These are phyloP conservation scores for Brienomyrus brachyistius DNA, from an alignment of 2,113 vertebrate genomes.

Conservation along the genomic window DNA sequence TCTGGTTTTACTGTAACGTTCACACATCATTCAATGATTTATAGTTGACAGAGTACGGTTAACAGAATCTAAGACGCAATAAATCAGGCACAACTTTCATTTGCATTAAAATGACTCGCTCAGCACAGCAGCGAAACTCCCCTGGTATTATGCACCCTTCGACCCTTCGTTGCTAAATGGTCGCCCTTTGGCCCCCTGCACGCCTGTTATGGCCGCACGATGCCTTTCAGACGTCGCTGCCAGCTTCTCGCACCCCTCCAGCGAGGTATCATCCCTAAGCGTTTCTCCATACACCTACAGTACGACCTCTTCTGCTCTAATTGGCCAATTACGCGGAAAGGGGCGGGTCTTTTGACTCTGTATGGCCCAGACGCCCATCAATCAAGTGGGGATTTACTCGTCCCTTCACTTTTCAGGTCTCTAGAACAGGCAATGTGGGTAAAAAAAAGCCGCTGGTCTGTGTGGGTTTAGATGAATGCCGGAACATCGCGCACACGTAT, in stretches of 20 bases:
- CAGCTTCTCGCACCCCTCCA: background rate
- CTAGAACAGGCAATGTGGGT: conserved; percentile 31
- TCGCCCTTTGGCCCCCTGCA: conserved; percentile 33
- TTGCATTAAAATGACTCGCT: conserved; percentile 4
- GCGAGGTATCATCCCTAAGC: conserved; percentile 10
- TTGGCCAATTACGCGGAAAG: conserved; percentile 31
- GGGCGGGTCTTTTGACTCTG: conserved; percentile 21
- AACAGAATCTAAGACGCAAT: background rate
- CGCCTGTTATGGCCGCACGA: conserved; percentile 39
- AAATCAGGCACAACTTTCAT: conserved; percentile 17
- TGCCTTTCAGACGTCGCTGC: conserved; percentile 40
- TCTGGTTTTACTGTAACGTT: background rate
- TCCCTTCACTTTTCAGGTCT: conserved; percentile 21
- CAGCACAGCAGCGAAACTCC: background rate
- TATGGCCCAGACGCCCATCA: conserved; percentile 36
- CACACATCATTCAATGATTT: background rate
- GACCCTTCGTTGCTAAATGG: conserved; percentile 34
- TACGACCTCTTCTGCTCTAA: background rate
- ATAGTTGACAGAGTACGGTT: background rate
- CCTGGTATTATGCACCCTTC: conserved; percentile 31
- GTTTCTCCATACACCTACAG: conserved; percentile 26
- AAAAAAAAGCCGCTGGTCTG: conserved; percentile 22
- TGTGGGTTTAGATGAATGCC: conserved; percentile 24
- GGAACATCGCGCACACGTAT: conserved; percentile 22
- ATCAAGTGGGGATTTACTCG: conserved; percentile 25